Evolutionary conservation across 2,888 invertebrate genomes (phyloP).

Genomic region (Tetheella fluctuosa): DNA sequence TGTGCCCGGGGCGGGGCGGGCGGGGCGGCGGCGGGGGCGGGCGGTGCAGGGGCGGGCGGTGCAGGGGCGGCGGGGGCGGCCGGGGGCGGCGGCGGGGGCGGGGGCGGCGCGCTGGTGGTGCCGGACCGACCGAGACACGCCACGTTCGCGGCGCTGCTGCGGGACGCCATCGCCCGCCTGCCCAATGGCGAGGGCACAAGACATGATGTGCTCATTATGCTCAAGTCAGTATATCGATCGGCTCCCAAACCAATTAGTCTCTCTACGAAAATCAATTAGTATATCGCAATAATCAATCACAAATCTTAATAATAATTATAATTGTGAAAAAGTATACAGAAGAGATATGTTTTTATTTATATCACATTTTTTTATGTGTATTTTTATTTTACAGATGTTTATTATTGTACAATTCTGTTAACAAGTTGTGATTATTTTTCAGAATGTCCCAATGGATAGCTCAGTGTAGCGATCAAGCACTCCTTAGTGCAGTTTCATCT

Average conservation of each 20-base stretch:
- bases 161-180: constrained; percentile 96
- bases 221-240: constrained; percentile 83
- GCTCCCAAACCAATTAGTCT: too few species aligned
- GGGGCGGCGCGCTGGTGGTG: constrained; percentile 93
- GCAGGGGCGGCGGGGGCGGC: constrained; percentile 23
- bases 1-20: constrained; percentile 41
- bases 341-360: too few species aligned
- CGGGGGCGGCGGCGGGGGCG: constrained; percentile 58
- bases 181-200: constrained; percentile 98
- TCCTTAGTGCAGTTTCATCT: constrained; percentile 94
- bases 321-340: too few species aligned
- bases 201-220: constrained; percentile 94
- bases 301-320: too few species aligned
- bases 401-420: too few species aligned
- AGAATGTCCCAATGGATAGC: constrained; percentile 86
- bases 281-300: too few species aligned
- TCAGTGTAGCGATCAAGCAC: constrained; percentile 84
- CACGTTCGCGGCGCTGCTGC: constrained; percentile 94
- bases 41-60: constrained; percentile 85
- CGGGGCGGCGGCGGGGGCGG: constrained; percentile 73
- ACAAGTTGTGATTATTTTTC: constrained; percentile 22
- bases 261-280: too few species aligned
- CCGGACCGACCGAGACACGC: constrained; percentile 95
- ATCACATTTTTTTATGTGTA: too few species aligned
- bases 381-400: too few species aligned